Evolutionary conservation across 2,888 invertebrate genomes (phyloP), one percentile per base, ranked within the genome.

Genomic region (Electrophaes corylata): DNA sequence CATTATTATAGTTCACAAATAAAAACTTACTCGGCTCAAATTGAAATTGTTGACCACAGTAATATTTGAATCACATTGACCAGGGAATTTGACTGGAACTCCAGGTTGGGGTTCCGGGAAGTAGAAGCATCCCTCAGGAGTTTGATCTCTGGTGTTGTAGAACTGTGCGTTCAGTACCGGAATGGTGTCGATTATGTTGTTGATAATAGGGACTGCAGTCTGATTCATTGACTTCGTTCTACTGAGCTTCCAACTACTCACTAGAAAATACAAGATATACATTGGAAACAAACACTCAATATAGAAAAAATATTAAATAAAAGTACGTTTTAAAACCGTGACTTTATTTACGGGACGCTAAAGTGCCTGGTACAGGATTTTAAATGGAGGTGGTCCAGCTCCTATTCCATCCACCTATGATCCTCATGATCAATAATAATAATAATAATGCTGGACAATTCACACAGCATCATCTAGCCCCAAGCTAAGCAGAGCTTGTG

Each of bases 161-260:
- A 81, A 84, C 0, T 70, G 66, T 5, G 76, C 54, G 16, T 79
- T 71, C 2, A 85, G 60, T 0, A 83, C 81, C 2, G 75, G 67
- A 14, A 80, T 63, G 0, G 51, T 62, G 10, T 63, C 61, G 0
- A 81, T 68, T 0, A 71, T 63, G 2, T 39, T 48, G 31, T 80
- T 72, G 3, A 85, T 85, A 0, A 55, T 64, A 0, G 55, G 44
- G 0, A 47, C 37, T 1, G 76, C 74, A 0, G 37, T 37, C 0
- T 31, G 2, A 0, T 73, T 47, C 10, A 85, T 53, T 6, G 70
- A 6, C 4, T 75, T 79, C 0, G 66, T 65, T 61, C 83, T 72
- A 47, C 85, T 79, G 1, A 86, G 68, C 56, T 84, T 85, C 82
- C 82, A 86, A 55, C 79, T 79, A 29, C 54, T 58, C 41, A 76